These are phyloP conservation scores for Bubo scandiacus DNA, from an alignment of 2,113 vertebrate genomes.

Conservation along the genomic window DNA sequence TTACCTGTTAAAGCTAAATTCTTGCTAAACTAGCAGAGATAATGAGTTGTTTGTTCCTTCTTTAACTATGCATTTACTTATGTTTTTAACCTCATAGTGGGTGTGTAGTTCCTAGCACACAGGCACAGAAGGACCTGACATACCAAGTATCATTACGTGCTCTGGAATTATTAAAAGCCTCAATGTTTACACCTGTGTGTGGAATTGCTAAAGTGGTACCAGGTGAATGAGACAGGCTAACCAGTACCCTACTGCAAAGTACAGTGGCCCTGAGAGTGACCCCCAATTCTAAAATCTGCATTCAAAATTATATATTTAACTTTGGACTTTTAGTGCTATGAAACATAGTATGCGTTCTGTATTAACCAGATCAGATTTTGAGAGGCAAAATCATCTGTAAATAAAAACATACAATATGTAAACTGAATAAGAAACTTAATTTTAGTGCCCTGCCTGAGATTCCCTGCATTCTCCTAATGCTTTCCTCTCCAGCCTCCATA, in stretches of 20 bases:
- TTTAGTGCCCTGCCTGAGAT: not conserved
- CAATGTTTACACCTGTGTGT: not conserved
- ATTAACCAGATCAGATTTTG: not conserved
- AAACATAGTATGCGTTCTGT: not conserved
- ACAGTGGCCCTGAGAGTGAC: not conserved
- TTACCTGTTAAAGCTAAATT: not conserved
- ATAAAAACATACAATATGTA: not conserved
- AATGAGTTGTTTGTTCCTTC: not conserved
- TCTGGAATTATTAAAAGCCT: not conserved
- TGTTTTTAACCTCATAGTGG: not conserved
- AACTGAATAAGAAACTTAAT: not conserved
- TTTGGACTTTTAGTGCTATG: not conserved
- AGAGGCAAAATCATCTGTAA: not conserved
- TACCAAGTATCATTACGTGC: not conserved
- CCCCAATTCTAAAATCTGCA: not conserved
- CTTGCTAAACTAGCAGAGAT: not conserved
- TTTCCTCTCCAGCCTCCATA: not conserved
- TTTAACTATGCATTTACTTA: not conserved
- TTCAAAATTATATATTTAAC: not conserved
- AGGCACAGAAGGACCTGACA: not conserved
- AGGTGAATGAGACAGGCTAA: not conserved
- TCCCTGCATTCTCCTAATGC: not conserved
- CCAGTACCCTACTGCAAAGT: not conserved
- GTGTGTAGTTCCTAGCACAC: not conserved
- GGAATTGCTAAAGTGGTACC: not conserved